phyloP scores from a whole-genome alignment of 2,797 vertebrate genomes.

The Fratercula arctica region DNA sequence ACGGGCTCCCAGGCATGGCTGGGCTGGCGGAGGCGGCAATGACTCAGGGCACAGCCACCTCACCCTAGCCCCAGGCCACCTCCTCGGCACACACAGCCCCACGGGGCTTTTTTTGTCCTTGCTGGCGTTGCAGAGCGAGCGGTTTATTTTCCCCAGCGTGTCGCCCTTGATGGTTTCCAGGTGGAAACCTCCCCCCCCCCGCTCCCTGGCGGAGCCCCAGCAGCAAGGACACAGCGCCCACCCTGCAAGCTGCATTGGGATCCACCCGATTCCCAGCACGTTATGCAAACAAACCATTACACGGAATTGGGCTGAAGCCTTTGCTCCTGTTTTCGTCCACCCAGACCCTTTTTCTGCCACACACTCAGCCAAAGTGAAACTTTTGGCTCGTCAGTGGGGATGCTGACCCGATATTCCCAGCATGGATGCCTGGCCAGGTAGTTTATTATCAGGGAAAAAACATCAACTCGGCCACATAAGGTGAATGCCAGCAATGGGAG shows the following conservation, averaged over 20 bases:
- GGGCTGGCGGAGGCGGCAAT: not conserved
- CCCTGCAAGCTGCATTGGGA: not conserved
- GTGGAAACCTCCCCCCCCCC: not conserved
- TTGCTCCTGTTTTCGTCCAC: not conserved
- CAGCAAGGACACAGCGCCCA: not conserved
- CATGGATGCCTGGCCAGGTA: not conserved
- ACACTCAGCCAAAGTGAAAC: not conserved
- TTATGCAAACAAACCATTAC: not conserved
- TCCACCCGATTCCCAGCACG: not conserved
- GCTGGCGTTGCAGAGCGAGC: fast-evolving
- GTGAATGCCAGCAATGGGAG: not conserved
- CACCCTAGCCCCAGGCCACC: not conserved
- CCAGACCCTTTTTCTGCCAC: not conserved
- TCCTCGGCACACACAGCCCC: not conserved
- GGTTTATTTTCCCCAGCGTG: not conserved
- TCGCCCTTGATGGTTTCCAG: not conserved
- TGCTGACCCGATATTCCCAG: fast-evolving
- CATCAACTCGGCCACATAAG: not conserved
- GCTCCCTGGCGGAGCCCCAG: not conserved
- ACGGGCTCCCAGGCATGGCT: not conserved
- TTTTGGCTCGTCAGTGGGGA: not conserved
- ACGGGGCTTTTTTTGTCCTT: not conserved
- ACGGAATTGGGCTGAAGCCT: not conserved
- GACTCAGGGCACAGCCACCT: not conserved
- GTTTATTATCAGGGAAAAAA: not conserved